A percentile compares a stretch with the other conserved stretches of the same genome.
Conservation (phyloP, 2,888 invertebrate species). For the Scaptomyza parva region DNA sequence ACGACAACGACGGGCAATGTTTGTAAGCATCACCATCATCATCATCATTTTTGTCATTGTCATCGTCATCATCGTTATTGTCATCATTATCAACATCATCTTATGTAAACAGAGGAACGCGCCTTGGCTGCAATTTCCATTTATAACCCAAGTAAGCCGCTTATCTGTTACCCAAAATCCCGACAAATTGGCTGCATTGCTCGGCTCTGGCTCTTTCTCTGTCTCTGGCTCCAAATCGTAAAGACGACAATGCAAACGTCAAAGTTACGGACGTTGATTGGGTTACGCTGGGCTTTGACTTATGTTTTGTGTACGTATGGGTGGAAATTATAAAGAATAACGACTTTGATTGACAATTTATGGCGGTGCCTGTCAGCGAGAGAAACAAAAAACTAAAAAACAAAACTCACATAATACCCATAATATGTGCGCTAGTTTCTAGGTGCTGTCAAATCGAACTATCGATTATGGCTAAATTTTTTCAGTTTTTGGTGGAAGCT, state of each 20-base stretch:
- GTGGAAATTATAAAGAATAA: constrained; percentile 60
- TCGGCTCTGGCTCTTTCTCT: background rate
- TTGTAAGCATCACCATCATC: constrained; percentile 37
- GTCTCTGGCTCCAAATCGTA: constrained; percentile 11
- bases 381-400: constrained; percentile 5
- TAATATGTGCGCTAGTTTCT: constrained; percentile 41
- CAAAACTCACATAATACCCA: constrained; percentile 29
- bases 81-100: constrained; percentile 46
- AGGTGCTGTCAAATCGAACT: constrained; percentile 55
- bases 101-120: constrained; percentile 70
- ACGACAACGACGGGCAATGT: constrained; percentile 2
- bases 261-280: constrained; percentile 70
- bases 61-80: constrained; percentile 35
- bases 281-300: constrained; percentile 45
- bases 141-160: constrained; percentile 75
- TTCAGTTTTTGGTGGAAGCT: constrained; percentile 35
- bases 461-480: constrained; percentile 69
- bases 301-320: constrained; percentile 7
- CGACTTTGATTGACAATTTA: constrained; percentile 59
- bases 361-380: constrained; percentile 52
- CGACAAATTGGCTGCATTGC: constrained; percentile 74
- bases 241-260: constrained; percentile 68
- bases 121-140: constrained; percentile 77
- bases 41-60: too few species aligned
- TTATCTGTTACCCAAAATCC: constrained; percentile 70